Evolutionary conservation across 2,797 vertebrate genomes (phyloP), one percentile per base, ranked within the genome.

Genomic region (Enteromius radiatus): DNA sequence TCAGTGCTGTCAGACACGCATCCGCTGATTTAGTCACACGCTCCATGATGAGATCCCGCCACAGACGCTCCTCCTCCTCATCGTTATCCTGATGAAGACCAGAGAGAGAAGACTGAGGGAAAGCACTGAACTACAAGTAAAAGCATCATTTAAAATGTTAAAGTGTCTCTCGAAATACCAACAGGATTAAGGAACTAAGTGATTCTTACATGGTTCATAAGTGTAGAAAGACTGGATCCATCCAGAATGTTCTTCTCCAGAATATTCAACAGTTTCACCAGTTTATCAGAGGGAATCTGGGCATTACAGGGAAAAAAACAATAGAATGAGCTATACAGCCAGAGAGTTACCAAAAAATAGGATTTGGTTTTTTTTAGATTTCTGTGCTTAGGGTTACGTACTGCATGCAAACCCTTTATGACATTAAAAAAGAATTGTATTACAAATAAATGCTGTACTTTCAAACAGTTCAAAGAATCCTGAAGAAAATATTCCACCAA

Each of bases 161-260:
- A 33, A 67, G 15, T 17, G 36, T 76, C 54, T 11, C 71, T 26
- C 14, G 17, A 11, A 26, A 12, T 17, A 52, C 9, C 88, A 96
- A 95, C 88, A 94, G 92, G 17, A 38, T 23, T 19, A 59, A 43
- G 69, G 4, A 52, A 64, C 5, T 31, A 74, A 63, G n/a, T 43
- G 21, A 31, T 64, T 3, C 17, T 52, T 47, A 65, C 97, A 4
- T 96, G 96, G 87, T 95, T 97, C 86, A 98, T 94, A 80, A 97
- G 90, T 0, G 97, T 98, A 36, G 96, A 97, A 84, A 99, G 96
- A 89, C 96, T 98, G 86, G 97, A 94, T 2, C 97, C 98, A 91
- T 99, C 98, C 88, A 96, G 96, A 92, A 99, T 99, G 92, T 99
- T 99, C 90, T 97, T 99, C 90, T 99, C 97, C 87, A 99, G 93